Conservation (phyloP, 2,797 vertebrate genomes). For the Rhinichthys osculus region DNA sequence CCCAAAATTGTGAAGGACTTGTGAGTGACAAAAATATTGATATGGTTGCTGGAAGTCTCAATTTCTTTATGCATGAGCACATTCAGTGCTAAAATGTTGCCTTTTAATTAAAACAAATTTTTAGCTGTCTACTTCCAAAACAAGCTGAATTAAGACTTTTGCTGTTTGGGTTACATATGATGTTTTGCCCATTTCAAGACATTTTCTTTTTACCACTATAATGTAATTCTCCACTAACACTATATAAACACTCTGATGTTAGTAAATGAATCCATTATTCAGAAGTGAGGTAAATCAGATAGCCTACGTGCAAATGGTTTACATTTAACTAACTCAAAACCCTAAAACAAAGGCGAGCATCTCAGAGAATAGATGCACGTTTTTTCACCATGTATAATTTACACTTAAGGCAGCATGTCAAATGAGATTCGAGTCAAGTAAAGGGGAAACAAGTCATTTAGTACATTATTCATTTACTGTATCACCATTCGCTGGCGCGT, state of each 20-base stretch:
- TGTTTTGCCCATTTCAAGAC: neutral
- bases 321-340: neutral
- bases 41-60: neutral
- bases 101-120: neutral
- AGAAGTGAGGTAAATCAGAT: neutral
- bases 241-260: neutral
- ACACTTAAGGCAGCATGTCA: conserved; percentile 1
- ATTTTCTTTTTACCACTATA: neutral
- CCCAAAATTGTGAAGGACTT: neutral
- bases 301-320: neutral
- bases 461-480: conserved; percentile 33
- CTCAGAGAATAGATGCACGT: neutral
- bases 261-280: too few relatives aligned
- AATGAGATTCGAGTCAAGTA: conserved; percentile 13
- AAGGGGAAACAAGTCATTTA: neutral
- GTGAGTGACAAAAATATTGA: conserved; percentile 2
- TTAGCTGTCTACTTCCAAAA: neutral
- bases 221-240: neutral
- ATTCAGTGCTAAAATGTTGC: neutral
- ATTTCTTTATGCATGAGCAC: neutral
- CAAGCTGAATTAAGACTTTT: neutral
- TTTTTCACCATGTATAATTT: conserved; percentile 16
- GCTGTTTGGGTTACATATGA: neutral
- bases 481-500: neutral
- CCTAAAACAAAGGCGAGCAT: neutral